Conservation (phyloP, 1,140 invertebrate genomes). For the Platyscapa corneri region DNA sequence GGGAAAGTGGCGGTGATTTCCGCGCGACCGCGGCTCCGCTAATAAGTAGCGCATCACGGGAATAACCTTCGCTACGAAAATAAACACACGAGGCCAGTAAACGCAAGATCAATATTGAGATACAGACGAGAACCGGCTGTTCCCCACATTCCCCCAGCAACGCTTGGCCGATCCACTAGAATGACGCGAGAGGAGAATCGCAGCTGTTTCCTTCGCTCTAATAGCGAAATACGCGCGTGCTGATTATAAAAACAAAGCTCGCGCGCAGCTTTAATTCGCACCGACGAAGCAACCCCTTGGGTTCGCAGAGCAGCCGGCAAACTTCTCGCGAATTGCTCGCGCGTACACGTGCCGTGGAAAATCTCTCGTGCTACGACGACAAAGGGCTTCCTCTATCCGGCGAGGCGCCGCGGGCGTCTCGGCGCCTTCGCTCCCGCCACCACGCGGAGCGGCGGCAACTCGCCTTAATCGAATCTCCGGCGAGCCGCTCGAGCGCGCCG, state of each 20-base stretch:
- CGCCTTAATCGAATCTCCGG: constrained; percentile 30
- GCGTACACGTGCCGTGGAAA: background rate
- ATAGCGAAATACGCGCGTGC: background rate
- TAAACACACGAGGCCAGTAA: background rate
- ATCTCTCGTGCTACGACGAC: background rate
- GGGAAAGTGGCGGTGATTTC: background rate
- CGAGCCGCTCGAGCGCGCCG: constrained; percentile 8
- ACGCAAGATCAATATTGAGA: background rate
- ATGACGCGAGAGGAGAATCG: background rate
- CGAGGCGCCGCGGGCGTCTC: constrained; percentile 4
- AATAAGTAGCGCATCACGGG: too few relatives aligned
- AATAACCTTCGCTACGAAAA: too few relatives aligned
- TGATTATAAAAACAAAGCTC: background rate
- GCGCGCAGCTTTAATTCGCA: background rate
- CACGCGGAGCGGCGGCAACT: too few relatives aligned
- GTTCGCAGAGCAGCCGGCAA: background rate
- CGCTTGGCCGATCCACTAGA: background rate
- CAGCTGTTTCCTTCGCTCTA: background rate
- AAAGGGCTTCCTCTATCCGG: background rate
- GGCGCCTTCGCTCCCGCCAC: background rate
- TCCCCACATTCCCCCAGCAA: too few relatives aligned
- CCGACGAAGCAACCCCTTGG: background rate
- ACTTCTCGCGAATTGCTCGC: background rate
- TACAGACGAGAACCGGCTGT: too few relatives aligned
- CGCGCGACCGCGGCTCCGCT: background rate